These are phyloP conservation scores for Melanchra persicariae DNA, from an alignment of 2,888 invertebrate genomes.

Conservation along the genomic window DNA sequence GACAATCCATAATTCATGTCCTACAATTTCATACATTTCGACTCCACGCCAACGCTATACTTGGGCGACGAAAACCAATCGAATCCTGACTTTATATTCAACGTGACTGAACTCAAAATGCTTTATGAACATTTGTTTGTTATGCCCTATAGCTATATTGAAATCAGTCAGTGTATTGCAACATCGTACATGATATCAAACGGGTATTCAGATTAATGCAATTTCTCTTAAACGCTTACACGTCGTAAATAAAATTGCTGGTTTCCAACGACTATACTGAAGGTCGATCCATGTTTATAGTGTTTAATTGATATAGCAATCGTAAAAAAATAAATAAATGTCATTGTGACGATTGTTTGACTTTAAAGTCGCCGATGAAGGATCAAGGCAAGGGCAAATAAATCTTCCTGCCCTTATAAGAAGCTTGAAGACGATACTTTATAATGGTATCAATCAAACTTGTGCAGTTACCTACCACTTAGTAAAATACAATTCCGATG, in stretches of 20 bases:
- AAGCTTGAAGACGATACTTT: constrained; percentile 22
- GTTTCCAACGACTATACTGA: constrained; percentile 81
- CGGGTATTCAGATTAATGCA: constrained; percentile 91
- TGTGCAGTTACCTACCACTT: constrained; percentile 17
- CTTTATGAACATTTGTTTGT: constrained; percentile 59
- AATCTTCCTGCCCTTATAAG: constrained; percentile 49
- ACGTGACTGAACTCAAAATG: constrained; percentile 71
- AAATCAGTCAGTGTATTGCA: constrained; percentile 87
- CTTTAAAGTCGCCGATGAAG: constrained; percentile 65
- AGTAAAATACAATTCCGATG: constrained; percentile 21
- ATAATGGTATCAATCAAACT: constrained; percentile 38
- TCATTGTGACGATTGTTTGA: constrained; percentile 69
- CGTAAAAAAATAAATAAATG: constrained; percentile 71
- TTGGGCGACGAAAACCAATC: constrained; percentile 69
- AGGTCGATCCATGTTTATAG: constrained; percentile 80
- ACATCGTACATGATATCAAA: constrained; percentile 90
- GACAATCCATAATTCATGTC: constrained; percentile 91
- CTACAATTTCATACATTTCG: constrained; percentile 89
- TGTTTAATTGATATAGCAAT: constrained; percentile 84
- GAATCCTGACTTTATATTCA: constrained; percentile 77
- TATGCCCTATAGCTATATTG: constrained; percentile 70
- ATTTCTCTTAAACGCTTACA: constrained; percentile 91
- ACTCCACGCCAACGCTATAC: constrained; percentile 74
- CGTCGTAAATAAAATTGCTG: constrained; percentile 90
- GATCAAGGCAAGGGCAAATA: constrained; percentile 67